Evolutionary conservation across 2,113 vertebrate genomes (phyloP), one percentile per base, ranked within the genome.

Genomic region (Butorides virescens): DNA sequence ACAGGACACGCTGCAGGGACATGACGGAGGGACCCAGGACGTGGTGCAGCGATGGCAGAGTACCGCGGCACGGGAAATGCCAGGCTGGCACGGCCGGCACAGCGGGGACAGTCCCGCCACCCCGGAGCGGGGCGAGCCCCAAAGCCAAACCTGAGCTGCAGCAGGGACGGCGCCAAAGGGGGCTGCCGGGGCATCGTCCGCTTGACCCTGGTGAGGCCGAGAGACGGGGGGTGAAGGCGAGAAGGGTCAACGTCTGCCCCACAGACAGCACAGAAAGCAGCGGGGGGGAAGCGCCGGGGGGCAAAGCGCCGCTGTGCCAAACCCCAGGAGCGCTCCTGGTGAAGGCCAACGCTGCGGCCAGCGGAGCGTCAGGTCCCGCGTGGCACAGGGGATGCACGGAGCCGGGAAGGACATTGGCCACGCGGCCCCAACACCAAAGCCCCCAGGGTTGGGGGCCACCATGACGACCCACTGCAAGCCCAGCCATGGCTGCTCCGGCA

Each of bases 81-180:
- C 2, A 0, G 65, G 50, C 42, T 81, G 92, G 87, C 13, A 3
- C 5, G 2, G 67, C 66, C 2, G 1, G 72, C 84, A 71, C 78
- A 63, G 39, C 0, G 0, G 67, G 83, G 17, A 80, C 2, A 7
- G 68, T 44, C 56, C 92, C 7, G 3, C 47, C 52, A 73, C 68
- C 59, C 29, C 2, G 30, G 39, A 79, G 72, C 58, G 27, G 91
- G 42, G 74, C 0, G 2, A 90, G 63, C 58, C 68, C 61, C 46
- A 70, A 59, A 77, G 94, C 86, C 97, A 98, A 96, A 99, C 98
- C 99, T 99, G 98, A 81, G 98, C 97, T 92, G 96, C 97, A 77
- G 98, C 96, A 82, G 98, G 98, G 95, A 97, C 71, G 15, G 98
- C 97, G 96, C 97, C 98, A 25, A 98, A 97, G 68, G 98, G 84